phyloP scores from a whole-genome alignment of 2,888 invertebrate species.

The Pandemis heparana region DNA sequence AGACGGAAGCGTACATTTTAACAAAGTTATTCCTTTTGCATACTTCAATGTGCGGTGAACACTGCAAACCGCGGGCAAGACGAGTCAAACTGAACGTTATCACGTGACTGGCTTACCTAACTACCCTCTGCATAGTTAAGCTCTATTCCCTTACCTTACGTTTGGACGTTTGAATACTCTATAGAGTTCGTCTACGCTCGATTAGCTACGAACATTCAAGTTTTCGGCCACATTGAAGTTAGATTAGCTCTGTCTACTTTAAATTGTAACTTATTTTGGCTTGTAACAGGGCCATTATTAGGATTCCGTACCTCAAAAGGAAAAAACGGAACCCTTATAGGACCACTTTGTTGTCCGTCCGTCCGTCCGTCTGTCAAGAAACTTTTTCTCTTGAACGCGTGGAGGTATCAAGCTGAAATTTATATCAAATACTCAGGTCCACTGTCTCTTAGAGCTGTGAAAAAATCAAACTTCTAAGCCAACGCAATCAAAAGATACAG shows the following conservation, averaged over 20 bases:
- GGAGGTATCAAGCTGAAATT: too few relatives aligned
- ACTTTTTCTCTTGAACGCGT: too few relatives aligned
- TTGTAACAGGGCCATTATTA: too few relatives aligned
- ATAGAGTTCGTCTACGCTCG: slow-evolving; percentile 7
- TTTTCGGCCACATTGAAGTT: slow-evolving; percentile 18
- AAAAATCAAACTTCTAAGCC: too few relatives aligned
- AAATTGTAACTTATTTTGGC: too few relatives aligned
- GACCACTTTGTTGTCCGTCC: too few relatives aligned
- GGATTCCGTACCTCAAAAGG: too few relatives aligned
- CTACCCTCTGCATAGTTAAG: slow-evolving; percentile 23
- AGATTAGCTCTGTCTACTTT: not conserved
- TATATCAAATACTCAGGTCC: too few relatives aligned
- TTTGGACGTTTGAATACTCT: slow-evolving; percentile 24
- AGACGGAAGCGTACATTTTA: slow-evolving; percentile 7
- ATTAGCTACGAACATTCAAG: slow-evolving; percentile 12
- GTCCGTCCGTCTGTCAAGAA: too few relatives aligned
- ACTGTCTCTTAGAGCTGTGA: too few relatives aligned
- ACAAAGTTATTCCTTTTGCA: slow-evolving; percentile 30
- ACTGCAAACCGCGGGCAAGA: slow-evolving; percentile 33
- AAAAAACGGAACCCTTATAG: too few relatives aligned
- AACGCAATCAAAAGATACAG: too few relatives aligned
- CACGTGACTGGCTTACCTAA: slow-evolving; percentile 38
- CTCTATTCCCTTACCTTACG: slow-evolving; percentile 26
- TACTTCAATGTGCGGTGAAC: slow-evolving; percentile 8
- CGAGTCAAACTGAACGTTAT: slow-evolving; percentile 40